These are phyloP conservation scores for Gobio occitaniae DNA, from an alignment of 2,797 vertebrate genomes.

Conservation along the genomic window DNA sequence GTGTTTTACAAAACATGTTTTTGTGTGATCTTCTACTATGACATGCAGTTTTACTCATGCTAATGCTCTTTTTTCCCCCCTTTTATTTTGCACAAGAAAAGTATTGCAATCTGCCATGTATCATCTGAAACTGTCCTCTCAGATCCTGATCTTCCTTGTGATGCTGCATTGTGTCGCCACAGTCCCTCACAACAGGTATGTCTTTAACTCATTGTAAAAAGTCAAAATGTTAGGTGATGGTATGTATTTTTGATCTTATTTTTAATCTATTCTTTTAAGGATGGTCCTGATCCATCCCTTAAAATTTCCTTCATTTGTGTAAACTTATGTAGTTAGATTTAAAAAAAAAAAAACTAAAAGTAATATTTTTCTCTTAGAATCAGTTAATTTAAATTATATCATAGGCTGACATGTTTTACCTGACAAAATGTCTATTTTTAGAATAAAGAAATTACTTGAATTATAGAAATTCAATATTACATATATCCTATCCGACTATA, in stretches of 20 bases:
- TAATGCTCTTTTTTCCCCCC: background rate
- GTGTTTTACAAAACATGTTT: no score
- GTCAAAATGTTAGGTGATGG: background rate
- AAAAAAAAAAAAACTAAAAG: background rate
- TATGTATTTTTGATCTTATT: background rate
- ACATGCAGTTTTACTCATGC: background rate
- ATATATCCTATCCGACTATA: no score
- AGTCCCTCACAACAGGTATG: slow-evolving; percentile 83
- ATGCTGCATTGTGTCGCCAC: slow-evolving; percentile 78
- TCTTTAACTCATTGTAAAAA: slow-evolving; percentile 1
- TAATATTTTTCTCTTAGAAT: background rate
- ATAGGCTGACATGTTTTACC: background rate
- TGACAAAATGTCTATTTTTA: background rate
- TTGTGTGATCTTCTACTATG: no score
- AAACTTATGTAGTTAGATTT: background rate
- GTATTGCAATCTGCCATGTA: slow-evolving; percentile 74
- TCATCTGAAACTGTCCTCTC: slow-evolving; percentile 77
- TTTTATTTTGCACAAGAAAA: slow-evolving; percentile 36
- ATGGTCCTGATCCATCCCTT: background rate
- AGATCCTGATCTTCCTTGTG: slow-evolving; percentile 77
- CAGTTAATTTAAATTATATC: background rate
- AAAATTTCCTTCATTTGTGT: background rate
- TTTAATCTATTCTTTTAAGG: background rate
- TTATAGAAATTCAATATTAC: background rate
- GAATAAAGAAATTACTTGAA: background rate